Percentiles rank a stretch among this genome's conserved stretches.
These are phyloP conservation scores for Phalacrocorax pelagicus DNA, from an alignment of 2,113 vertebrate genomes.

Conservation along the genomic window DNA sequence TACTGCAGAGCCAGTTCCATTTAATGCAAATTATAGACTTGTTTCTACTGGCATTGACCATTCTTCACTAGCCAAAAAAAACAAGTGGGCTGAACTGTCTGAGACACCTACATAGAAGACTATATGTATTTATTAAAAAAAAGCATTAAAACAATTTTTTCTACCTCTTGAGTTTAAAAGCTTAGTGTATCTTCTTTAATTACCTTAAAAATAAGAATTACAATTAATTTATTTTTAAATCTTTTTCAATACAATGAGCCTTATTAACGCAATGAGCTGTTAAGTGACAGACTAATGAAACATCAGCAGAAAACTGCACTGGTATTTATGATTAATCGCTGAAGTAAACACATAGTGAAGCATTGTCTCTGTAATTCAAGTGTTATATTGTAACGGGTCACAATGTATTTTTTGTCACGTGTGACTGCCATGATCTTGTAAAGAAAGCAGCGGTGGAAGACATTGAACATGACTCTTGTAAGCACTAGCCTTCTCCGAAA, in stretches of 20 bases:
- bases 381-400: background rate
- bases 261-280: background rate
- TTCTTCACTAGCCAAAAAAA: background rate
- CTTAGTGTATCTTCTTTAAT: background rate
- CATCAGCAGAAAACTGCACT: background rate
- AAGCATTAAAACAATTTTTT: background rate
- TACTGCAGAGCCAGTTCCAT: background rate
- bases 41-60: background rate
- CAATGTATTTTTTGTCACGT: background rate
- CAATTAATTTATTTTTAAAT: background rate
- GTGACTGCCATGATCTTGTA: background rate
- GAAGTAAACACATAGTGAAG: background rate
- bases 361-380: background rate
- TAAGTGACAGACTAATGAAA: slow-evolving; percentile 5
- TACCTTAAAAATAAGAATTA: background rate
- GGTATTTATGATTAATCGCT: background rate
- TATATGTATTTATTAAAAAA: background rate
- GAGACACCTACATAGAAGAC: background rate
- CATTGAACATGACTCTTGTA: background rate
- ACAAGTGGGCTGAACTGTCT: background rate
- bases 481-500: background rate
- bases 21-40: slow-evolving; percentile 27
- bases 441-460: background rate
- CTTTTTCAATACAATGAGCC: background rate
- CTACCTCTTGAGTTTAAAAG: background rate